Percentiles rank a stretch among this genome's conserved stretches.
These are phyloP conservation scores for Acronicta leporina DNA, from an alignment of 2,888 invertebrate species.

Conservation along the genomic window DNA sequence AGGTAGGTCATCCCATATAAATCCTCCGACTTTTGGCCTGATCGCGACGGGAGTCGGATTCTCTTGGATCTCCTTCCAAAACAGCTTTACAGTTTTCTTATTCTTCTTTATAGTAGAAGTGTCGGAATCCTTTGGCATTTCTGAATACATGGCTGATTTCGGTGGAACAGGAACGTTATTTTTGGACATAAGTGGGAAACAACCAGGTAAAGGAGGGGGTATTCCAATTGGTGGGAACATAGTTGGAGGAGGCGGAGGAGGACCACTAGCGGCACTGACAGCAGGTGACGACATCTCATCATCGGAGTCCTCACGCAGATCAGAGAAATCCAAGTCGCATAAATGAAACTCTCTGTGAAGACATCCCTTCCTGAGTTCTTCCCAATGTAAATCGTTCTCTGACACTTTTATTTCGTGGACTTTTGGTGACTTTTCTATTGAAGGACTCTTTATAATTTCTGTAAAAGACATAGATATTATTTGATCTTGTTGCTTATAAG, in stretches of 20 bases:
- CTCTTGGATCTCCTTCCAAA: constrained; percentile 98
- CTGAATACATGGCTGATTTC: constrained; percentile 73
- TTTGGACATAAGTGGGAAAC: constrained; percentile 81
- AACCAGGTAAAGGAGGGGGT: constrained; percentile 87
- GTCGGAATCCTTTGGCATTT: constrained; percentile 80
- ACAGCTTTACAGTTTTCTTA: constrained; percentile 98
- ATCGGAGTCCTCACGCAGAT: constrained; percentile 96
- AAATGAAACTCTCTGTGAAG: constrained; percentile 93
- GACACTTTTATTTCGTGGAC: constrained; percentile 93
- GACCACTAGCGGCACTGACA: constrained; percentile 90
- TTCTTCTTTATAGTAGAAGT: constrained; percentile 92
- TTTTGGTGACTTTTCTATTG: constrained; percentile 91
- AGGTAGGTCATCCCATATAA: constrained; percentile 97
- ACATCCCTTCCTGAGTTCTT: constrained; percentile 93
- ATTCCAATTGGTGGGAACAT: constrained; percentile 87
- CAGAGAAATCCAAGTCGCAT: constrained; percentile 99
- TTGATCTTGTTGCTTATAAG: no score
- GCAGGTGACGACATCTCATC: constrained; percentile 93
- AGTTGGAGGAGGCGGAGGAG: constrained; percentile 94
- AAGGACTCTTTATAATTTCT: constrained; percentile 92
- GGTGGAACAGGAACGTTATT: constrained; percentile 78
- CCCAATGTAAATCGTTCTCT: constrained; percentile 98
- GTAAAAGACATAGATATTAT: constrained; percentile 40
- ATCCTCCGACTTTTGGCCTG: constrained; percentile 90
- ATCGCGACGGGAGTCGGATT: constrained; percentile 88